Evolutionary conservation across 2,113 vertebrate genomes (phyloP).

Genomic region (Merops nubicus): DNA sequence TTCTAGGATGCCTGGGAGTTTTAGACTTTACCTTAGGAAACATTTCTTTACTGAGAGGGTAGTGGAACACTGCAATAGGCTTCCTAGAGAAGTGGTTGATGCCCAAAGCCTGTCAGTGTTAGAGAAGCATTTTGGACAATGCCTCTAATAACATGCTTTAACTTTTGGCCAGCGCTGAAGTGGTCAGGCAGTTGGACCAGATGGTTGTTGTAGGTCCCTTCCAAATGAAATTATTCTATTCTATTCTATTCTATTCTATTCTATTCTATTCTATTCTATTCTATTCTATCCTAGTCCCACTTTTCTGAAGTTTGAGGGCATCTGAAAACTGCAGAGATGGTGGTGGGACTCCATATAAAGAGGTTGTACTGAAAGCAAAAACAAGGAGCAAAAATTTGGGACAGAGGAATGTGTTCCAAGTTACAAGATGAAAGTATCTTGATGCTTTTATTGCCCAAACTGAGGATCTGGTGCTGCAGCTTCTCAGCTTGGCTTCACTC

Average conservation of each 20-base stretch:
- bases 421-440: background rate
- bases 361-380: background rate
- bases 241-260: background rate
- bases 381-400: background rate
- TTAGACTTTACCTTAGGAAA: background rate
- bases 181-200: background rate
- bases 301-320: background rate
- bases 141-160: background rate
- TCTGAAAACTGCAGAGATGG: rapidly evolving
- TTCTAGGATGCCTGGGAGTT: background rate
- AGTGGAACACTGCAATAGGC: background rate
- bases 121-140: background rate
- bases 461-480: background rate
- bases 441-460: background rate
- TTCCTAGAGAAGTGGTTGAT: background rate
- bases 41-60: background rate
- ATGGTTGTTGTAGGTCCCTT: background rate
- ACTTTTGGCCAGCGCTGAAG: background rate
- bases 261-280: background rate
- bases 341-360: background rate
- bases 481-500: background rate
- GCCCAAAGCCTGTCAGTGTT: background rate
- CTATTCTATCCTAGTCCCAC: background rate
- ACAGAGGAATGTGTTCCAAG: background rate
- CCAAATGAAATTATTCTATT: background rate